Evolutionary conservation across 2,888 invertebrate species (phyloP).

Genomic region (Xanthorhoe designata): DNA sequence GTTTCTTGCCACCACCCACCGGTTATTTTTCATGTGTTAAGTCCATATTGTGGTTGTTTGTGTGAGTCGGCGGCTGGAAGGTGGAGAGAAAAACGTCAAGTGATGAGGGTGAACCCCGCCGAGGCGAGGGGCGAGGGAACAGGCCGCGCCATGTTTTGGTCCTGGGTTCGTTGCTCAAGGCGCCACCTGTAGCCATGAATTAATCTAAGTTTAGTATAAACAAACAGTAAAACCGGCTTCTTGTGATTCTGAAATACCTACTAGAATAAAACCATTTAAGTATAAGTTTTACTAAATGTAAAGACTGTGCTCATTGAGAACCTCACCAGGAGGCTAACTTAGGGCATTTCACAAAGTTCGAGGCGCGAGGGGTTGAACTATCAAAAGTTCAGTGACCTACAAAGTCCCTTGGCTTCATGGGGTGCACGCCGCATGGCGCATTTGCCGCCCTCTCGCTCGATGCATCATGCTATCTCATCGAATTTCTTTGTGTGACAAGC

Average conservation of each 20-base stretch:
- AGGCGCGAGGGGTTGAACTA: slow-evolving; percentile 63
- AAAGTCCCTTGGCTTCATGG: slow-evolving; percentile 75
- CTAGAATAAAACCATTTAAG: background rate
- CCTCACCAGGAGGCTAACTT: slow-evolving; percentile 46
- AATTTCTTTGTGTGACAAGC: slow-evolving; percentile 58
- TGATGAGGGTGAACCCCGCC: slow-evolving; percentile 57
- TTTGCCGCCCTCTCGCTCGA: slow-evolving; percentile 64
- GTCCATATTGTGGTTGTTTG: slow-evolving; percentile 50
- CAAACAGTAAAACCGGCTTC: background rate
- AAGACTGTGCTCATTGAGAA: slow-evolving; percentile 15
- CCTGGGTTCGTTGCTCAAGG: slow-evolving; percentile 68
- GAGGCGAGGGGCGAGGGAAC: slow-evolving; percentile 44
- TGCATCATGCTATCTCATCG: slow-evolving; percentile 60
- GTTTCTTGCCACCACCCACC: slow-evolving; percentile 61
- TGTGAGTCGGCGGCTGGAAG: slow-evolving; percentile 53
- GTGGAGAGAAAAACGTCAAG: slow-evolving; percentile 62
- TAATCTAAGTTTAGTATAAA: slow-evolving; percentile 2
- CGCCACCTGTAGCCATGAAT: slow-evolving; percentile 59
- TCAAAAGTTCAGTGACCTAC: slow-evolving; percentile 77
- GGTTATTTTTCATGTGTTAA: slow-evolving; percentile 60
- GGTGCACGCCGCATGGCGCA: slow-evolving; percentile 69
- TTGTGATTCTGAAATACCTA: background rate
- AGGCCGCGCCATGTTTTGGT: slow-evolving; percentile 58
- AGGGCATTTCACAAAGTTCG: slow-evolving; percentile 49
- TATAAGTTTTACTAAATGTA: background rate